Evolutionary conservation across 2,113 vertebrate species (phyloP), one percentile per base, ranked within the genome.

Genomic region (Cephalopterus ornatus): DNA sequence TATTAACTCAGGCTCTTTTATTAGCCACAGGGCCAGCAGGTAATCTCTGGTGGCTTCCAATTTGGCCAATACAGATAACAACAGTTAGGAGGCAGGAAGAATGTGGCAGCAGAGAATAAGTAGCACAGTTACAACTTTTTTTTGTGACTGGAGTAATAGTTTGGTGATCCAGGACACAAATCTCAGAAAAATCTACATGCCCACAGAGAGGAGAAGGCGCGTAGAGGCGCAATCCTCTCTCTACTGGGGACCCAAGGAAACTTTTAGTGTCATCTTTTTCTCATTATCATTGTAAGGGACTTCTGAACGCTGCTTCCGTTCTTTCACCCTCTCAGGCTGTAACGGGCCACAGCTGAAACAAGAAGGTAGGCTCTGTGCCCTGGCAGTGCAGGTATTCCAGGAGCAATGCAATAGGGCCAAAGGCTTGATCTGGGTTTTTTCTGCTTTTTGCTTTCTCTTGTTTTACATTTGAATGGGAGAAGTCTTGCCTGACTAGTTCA

Each of bases 151-250:
- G 22, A 14, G 37, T 41, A 65, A 61, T 0, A 5, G n/a, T 89
- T 35, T 50, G 59, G 3, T 20, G 23, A 53, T 37, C 37, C 82
- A 66, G n/a, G 23, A 46, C 59, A 53, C 42, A 39, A 59, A 63
- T 16, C 32, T 23, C 20, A 20, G 42, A 42, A 26, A 44, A 55
- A 42, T 4, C 9, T 49, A 1, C 0, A 0, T 39, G 23, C 26
- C 23, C 11, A 23, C 42, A 59, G 23, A 53, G 8, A 72, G 33
- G 33, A 80, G 32, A 53, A 75, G 14, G n/a, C 75, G 4, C 14
- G 16, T 0, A 33, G 30, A 52, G 21, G 52, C 11, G 3, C 14
- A 74, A 3, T 39, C 37, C 50, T 39, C 63, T 92, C 42, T 55
- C 72, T 92, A 22, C 65, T 53, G 30, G 20, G 8, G 22, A 42